Base-by-base conservation (phyloP, 1,140 invertebrate species). In the Carposina sasakii region DNA sequence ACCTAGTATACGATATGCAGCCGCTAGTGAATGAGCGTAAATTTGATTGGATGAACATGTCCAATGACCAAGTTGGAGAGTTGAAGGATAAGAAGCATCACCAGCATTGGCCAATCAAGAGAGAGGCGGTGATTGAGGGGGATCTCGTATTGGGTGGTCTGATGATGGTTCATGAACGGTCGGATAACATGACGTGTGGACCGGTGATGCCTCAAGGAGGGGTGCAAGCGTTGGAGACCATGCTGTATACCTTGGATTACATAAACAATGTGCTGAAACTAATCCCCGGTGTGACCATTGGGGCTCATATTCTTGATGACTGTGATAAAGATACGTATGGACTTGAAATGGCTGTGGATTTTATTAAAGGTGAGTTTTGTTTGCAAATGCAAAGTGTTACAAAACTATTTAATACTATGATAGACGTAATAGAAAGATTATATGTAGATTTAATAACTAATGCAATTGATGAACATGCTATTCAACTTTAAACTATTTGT, bases 321-420 rank as follows among this genome's bases (percentile, higher is more conserved):
- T 98, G 96, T 76, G 96, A 98, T 81, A 94, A 96, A 79, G 96
- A 98, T 77, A 98, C 96, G 6, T 97, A 97, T 66, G 96, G 97
- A 1, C 86, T 98, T 12, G 96, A 98, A 67, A 97, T 98, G 91
- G 94, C 96, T 1, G 93, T 98, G 2, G 96, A 98, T 75, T 98
- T 98, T 71, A 98, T 98, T 52, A 96, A 98, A 91, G 96, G 96
- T 97, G 90, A 67, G 23, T 4, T 19, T 23, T 23, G 4, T 15
- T 3, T 15, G 13, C 31, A 4, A 33, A 3, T 33, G 10, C 13
- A n/a, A 26, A 26, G 5, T 12, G 12, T 12, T 26, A 6, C 5
- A 12, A 26, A 5, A 5, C 5, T 26, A 26, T 26, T 26, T 26
- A 12, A 26, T 6, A 12, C 24, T n/a, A 26, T 12, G 24, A 6